Evolutionary conservation across 2,888 invertebrate genomes (phyloP), one percentile per base, ranked within the genome.

Genomic region (Thumatha senex): DNA sequence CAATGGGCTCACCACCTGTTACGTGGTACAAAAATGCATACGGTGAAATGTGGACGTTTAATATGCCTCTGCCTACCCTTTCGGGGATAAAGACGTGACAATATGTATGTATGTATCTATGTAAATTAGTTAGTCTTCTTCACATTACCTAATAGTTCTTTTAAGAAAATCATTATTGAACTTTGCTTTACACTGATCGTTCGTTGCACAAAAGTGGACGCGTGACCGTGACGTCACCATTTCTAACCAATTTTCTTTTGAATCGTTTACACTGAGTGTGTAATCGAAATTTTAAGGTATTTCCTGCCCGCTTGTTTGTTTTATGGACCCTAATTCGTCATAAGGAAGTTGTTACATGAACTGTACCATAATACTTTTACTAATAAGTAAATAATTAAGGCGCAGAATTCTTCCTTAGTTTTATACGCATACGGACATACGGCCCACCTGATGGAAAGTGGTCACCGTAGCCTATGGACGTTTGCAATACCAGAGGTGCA

Each of bases 221-320:
- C 51, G 67, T 63, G 67, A 69, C 67, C 70, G 63, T 66, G 63
- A 57, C 70, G 63, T 62, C 63, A 62, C 48, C 60, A 53, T 42
- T 24, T 42, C 50, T 48, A 67, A 66, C 40, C 60, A 50, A 63
- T 59, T 65, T 59, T 57, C 56, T 47, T 54, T 60, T 51, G 39
- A 45, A 46, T 52, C 46, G 46, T 53, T 54, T 46, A 60, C 56
- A 59, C 48, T 51, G 47, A 62, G 48, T 62, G 58, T 66, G 63
- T 69, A 66, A 66, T 66, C 53, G 59, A 56, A 66, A 66, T 69
- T 62, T 66, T 62, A 66, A 62, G 70, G 56, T 49, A 69, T 53
- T 62, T 66, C 65, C 65, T 62, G 56, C 41, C 47, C 41, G 30
- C 54, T 58, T 65, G 54, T 51, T 56, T 66, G 54, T 59, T 66